phyloP scores from a whole-genome alignment of 2,113 vertebrate species.

The Bufo bufo region DNA sequence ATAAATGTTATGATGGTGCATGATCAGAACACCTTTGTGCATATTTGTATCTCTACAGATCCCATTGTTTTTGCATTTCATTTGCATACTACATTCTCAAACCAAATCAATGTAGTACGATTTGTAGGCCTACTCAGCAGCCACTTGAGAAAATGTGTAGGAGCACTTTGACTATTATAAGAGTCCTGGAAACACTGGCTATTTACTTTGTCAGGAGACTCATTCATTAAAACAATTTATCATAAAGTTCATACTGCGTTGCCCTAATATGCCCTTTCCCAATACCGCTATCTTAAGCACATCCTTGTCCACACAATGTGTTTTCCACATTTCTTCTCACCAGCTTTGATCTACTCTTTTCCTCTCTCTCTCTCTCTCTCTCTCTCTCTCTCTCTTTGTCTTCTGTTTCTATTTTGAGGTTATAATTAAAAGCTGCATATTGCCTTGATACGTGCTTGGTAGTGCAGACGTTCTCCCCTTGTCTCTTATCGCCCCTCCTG shows the following conservation, averaged over 20 bases:
- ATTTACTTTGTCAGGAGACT: background rate
- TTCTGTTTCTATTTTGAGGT: constrained; percentile 47
- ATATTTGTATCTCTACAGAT: background rate
- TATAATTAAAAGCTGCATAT: constrained; percentile 39
- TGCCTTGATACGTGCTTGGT: constrained; percentile 16
- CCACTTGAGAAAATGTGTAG: background rate
- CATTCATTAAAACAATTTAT: background rate
- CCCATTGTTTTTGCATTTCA: background rate
- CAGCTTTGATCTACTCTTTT: constrained; percentile 41
- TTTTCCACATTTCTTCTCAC: constrained; percentile 23
- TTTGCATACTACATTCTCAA: background rate
- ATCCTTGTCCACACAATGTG: constrained; percentile 24
- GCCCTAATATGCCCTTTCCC: background rate
- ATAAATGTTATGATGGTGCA: too few relatives aligned
- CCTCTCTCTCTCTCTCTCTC: background rate
- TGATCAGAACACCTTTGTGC: background rate
- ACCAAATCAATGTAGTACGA: background rate
- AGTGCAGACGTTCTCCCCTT: background rate
- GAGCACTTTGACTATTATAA: background rate
- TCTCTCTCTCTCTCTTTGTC: constrained; percentile 3
- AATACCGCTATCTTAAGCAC: background rate
- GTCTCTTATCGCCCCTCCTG: constrained; percentile 14
- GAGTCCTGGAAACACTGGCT: background rate
- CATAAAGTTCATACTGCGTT: background rate
- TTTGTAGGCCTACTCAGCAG: background rate